Evolutionary conservation across 2,888 invertebrate genomes (phyloP), one percentile per base, ranked within the genome.

Genomic region (Phytoseiulus persimilis): DNA sequence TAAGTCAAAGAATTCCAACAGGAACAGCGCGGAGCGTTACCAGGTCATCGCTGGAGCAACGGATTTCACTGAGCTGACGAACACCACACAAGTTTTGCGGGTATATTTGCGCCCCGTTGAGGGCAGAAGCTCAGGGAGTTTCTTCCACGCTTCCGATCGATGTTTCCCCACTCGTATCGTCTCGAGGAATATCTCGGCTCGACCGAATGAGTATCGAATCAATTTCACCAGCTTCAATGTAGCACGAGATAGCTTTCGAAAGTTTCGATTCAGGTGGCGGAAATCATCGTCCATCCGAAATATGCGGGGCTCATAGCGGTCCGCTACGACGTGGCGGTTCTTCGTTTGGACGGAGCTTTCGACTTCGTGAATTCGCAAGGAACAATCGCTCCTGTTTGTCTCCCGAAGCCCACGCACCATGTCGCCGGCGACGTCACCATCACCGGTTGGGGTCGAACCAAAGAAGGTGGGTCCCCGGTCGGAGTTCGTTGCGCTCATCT

Each of bases 251-350:
- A 14, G 31, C 31, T 1, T 1, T 33, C 31, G 84, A 84, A 18
- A 5, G 39, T 33, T 33, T 84, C 31, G 84, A 2, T 87, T 14
- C 31, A 87, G 87, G 87, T 87, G 32, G 32, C 87, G 6, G 87
- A 87, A 32, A 87, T 87, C 3, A 31, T 87, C 87, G 45, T 87
- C 45, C 87, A 87, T 87, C 87, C 87, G 33, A 87, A 87, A 87
- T 87, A 87, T n/a, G 87, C 87, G 6, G 87, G 87, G 23, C 32
- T 87, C 45, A 87, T 87, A n/a, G 87, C 87, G n/a, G 87, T 87
- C 1, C 87, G 87, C 18, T 87, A 87, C 33, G 87, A 87, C n/a
- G 87, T 87, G 18, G 87, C 87, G n/a, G n/a, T 87, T 11, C 87
- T 87, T 11, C 87, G 87, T n/a, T 31, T 87, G 28, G 87, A 87